phyloP scores from a whole-genome alignment of 2,797 vertebrate species.

The Cyclopterus lumpus region DNA sequence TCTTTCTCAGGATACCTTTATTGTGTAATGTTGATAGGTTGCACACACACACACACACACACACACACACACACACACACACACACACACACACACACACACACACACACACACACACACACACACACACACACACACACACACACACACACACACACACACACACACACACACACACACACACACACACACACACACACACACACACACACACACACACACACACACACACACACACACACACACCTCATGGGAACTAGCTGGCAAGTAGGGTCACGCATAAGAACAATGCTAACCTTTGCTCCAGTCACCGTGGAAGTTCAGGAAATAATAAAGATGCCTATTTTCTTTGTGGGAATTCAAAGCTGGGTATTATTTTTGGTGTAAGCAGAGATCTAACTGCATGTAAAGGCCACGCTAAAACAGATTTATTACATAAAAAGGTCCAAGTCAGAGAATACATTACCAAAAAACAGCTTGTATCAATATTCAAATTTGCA shows the following conservation, averaged over 20 bases:
- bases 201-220: slow-evolving; percentile 47
- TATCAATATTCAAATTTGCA: slow-evolving; percentile 61
- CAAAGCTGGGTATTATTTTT: slow-evolving; percentile 42
- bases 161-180: slow-evolving; percentile 48
- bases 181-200: slow-evolving; percentile 38
- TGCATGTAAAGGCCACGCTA: slow-evolving; percentile 38
- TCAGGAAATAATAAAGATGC: slow-evolving; percentile 74
- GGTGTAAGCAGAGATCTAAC: slow-evolving; percentile 40
- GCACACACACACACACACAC: slow-evolving; percentile 41
- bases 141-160: slow-evolving; percentile 42
- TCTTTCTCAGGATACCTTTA: slow-evolving; percentile 70
- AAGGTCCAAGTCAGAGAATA: slow-evolving; percentile 53
- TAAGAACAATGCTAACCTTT: slow-evolving; percentile 75
- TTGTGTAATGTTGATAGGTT: slow-evolving; percentile 69
- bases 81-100: slow-evolving; percentile 46
- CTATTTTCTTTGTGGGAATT: slow-evolving; percentile 57
- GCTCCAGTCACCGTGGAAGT: slow-evolving; percentile 58
- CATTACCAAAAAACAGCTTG: slow-evolving; percentile 41
- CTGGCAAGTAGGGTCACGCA: slow-evolving; percentile 63
- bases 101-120: slow-evolving; percentile 48
- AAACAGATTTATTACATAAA: slow-evolving; percentile 64
- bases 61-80: slow-evolving; percentile 48
- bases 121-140: slow-evolving; percentile 37
- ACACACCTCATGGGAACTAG: slow-evolving; percentile 75
- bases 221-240: slow-evolving; percentile 34